Conservation (phyloP, 1,140 invertebrate species). For the Platyura marginata region DNA sequence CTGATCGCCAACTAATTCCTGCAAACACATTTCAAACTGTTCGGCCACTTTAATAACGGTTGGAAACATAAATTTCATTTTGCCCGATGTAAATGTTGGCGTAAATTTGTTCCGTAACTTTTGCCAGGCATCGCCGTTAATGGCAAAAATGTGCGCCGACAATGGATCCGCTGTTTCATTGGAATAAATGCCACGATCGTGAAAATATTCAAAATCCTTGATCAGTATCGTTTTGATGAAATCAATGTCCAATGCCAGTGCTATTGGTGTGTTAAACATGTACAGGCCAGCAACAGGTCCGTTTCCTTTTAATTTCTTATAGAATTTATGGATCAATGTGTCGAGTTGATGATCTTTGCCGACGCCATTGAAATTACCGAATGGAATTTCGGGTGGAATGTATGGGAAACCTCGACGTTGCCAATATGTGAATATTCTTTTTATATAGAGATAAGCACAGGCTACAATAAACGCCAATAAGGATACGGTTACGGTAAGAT, state of each 20-base stretch:
- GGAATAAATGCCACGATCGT: conserved; percentile 22
- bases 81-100: too few relatives aligned
- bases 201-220: conserved; percentile 16
- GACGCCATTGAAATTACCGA: conserved; percentile 1
- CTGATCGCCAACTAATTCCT: too few relatives aligned
- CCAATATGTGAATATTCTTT: conserved; percentile 15
- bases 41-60: too few relatives aligned
- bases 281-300: background rate
- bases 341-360: background rate
- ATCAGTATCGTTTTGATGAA: conserved; percentile 26
- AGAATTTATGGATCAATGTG: background rate
- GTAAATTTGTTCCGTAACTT: conserved; percentile 27
- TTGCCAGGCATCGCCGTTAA: conserved; percentile 31
- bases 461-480: too few relatives aligned
- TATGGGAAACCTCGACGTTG: conserved; percentile 13
- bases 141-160: conserved; percentile 27
- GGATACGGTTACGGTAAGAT: too few relatives aligned
- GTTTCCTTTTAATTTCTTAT: conserved; percentile 1
- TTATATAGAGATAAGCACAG: background rate
- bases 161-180: conserved; percentile 30
- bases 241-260: conserved; percentile 26
- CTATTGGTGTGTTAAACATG: conserved; percentile 25
- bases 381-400: background rate
- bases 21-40: too few relatives aligned
- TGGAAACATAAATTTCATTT: too few relatives aligned